Evolutionary conservation across 2,888 invertebrate species (phyloP).

Genomic region (Drosophila paranaensis): DNA sequence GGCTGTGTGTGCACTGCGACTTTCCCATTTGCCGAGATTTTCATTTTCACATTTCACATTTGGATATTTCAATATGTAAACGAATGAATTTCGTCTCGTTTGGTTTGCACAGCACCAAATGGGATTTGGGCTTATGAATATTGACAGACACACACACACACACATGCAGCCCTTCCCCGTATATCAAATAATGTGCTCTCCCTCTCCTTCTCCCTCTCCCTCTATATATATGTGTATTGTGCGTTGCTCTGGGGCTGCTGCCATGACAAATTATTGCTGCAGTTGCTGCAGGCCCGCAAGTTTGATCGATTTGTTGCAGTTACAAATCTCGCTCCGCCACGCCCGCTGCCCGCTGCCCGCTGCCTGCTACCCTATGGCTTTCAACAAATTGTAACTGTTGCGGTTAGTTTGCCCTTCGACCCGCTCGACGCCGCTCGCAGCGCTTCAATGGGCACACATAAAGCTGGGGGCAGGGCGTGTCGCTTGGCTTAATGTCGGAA

Average conservation of each 20-base stretch:
- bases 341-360: neutral
- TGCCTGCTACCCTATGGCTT: conserved; percentile 16
- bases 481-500: conserved; percentile 57
- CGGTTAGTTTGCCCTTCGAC: conserved; percentile 53
- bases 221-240: conserved; percentile 1
- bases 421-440: conserved; percentile 15
- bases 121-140: conserved; percentile 74
- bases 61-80: conserved; percentile 71
- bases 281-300: conserved; percentile 45
- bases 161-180: no score
- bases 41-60: conserved; percentile 73
- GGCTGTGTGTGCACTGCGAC: conserved; percentile 50
- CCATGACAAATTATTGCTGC: conserved; percentile 52
- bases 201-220: neutral
- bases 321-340: neutral
- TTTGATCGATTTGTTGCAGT: conserved; percentile 74
- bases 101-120: conserved; percentile 54
- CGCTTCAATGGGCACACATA: conserved; percentile 59
- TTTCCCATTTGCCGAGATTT: conserved; percentile 76
- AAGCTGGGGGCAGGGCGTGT: conserved; percentile 55
- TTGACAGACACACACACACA: conserved; percentile 37
- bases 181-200: conserved; percentile 10
- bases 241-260: conserved; percentile 23
- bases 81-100: conserved; percentile 67
- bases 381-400: conserved; percentile 68